These are phyloP conservation scores for Dasyornis broadbenti DNA, from an alignment of 2,113 vertebrate genomes.

Conservation along the genomic window DNA sequence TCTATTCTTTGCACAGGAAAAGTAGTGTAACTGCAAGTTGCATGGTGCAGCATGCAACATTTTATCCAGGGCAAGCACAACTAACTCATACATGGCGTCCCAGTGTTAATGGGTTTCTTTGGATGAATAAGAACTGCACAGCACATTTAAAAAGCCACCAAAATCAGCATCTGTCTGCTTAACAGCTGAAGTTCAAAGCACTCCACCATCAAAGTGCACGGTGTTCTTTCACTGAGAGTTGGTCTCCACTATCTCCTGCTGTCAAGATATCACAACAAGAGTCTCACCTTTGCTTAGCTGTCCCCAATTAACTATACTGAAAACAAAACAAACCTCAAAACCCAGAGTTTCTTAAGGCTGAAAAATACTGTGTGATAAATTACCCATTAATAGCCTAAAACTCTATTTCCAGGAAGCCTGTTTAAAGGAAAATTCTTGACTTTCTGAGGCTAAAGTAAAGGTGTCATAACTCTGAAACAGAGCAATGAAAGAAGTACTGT, in stretches of 20 bases:
- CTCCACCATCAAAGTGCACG: background rate
- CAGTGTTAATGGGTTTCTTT: background rate
- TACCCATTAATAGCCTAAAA: conserved; percentile 68
- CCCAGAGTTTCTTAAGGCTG: conserved; percentile 45
- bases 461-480: conserved; percentile 71
- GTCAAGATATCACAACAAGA: conserved; percentile 11
- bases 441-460: conserved; percentile 71
- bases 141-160: background rate
- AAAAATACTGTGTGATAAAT: conserved; percentile 74
- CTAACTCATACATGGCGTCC: background rate
- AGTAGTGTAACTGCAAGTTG: background rate
- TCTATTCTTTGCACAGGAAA: background rate
- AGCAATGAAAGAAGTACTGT: conserved; percentile 75
- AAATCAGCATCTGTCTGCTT: conserved; percentile 40
- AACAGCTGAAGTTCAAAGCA: conserved; percentile 7
- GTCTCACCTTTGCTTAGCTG: conserved; percentile 1
- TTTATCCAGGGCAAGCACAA: background rate
- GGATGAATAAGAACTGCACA: background rate
- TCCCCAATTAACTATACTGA: conserved; percentile 12
- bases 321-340: conserved; percentile 51
- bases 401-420: conserved; percentile 74
- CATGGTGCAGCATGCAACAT: background rate
- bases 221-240: background rate
- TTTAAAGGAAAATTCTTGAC: conserved; percentile 76
- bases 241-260: background rate